Evolutionary conservation across 2,113 vertebrate species (phyloP), one percentile per base, ranked within the genome.

Genomic region (Notothenia rossii): DNA sequence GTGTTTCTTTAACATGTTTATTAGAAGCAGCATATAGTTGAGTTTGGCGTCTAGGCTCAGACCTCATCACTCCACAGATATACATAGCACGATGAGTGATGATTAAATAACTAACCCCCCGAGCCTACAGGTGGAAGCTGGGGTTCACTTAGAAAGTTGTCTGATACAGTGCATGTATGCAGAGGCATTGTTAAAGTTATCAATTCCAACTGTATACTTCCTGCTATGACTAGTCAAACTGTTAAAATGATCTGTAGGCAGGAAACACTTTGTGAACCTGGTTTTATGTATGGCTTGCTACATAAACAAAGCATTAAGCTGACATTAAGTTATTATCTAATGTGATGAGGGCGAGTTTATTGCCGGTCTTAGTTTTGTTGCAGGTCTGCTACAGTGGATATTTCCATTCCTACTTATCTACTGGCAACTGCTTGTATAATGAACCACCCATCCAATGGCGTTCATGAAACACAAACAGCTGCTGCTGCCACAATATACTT

Each of bases 381-480:
- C 15, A 48, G 54, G 54, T 14, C 40, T 48, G 20, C 43, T 59
- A 13, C 10, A 29, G 68, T 8, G 51, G 4, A 51, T 46, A 17
- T 49, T 49, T 59, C 17, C 36, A 54, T 53, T 64, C 10, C n/a
- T 58, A 20, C 36, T 63, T 18, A 46, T 7, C 43, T 33, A 15
- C 56, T 20, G 20, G 18, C 15, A 60, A 60, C 59, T 63, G 20
- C 20, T 66, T 49, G 25, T 10, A 60, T 45, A 60, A 67, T 12
- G 40, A 55, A 36, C 51, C 25, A 58, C 43, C 22, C 2, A 25
- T 36, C 17, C 13, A 9, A 9, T 18, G 53, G 29, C 25, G 29
- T 49, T n/a, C 29, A 64, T 67, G 55, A 71, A 67, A 70, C 56
- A 36, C 58, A 36, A 63, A 49, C 59, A 56, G 29, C 29, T 65